Conservation (phyloP, 2,888 invertebrate species). For the Pristionchus mayeri region DNA sequence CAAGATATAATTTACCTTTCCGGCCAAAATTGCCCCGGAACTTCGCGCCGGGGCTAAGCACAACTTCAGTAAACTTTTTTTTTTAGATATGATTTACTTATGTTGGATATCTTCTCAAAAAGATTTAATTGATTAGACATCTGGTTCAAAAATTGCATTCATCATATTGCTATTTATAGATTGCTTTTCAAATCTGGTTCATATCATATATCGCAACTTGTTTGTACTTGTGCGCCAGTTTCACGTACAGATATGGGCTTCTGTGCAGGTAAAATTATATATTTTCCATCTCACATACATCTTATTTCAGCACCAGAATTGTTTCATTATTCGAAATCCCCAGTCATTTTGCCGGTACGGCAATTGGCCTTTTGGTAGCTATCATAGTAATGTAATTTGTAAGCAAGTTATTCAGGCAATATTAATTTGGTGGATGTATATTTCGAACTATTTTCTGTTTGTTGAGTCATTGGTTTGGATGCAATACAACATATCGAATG, state of each 20-base stretch:
- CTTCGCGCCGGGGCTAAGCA: too few species aligned
- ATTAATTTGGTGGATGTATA: background rate
- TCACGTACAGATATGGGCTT: background rate
- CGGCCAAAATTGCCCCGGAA: too few species aligned
- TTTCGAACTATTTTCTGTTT: background rate
- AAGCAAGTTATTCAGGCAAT: too few species aligned
- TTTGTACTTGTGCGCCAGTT: background rate
- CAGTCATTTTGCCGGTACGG: background rate
- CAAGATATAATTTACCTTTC: too few species aligned
- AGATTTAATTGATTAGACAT: too few species aligned
- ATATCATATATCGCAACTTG: background rate
- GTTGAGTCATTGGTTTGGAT: background rate
- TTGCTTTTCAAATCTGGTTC: constrained; percentile 3
- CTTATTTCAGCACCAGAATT: background rate
- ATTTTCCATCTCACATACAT: background rate
- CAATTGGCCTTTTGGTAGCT: background rate
- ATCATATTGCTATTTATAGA: too few species aligned
- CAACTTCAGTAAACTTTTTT: too few species aligned
- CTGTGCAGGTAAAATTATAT: background rate
- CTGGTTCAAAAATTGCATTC: too few species aligned
- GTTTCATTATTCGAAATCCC: background rate
- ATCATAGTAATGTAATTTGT: too few species aligned
- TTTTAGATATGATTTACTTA: too few species aligned
- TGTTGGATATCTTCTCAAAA: too few species aligned
- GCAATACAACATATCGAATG: background rate